A percentile compares a stretch with the other conserved stretches of the same genome.
Evolutionary conservation across 23 tunicate genomes (phyloP).

Genomic region (Trididemnum miniatum): DNA sequence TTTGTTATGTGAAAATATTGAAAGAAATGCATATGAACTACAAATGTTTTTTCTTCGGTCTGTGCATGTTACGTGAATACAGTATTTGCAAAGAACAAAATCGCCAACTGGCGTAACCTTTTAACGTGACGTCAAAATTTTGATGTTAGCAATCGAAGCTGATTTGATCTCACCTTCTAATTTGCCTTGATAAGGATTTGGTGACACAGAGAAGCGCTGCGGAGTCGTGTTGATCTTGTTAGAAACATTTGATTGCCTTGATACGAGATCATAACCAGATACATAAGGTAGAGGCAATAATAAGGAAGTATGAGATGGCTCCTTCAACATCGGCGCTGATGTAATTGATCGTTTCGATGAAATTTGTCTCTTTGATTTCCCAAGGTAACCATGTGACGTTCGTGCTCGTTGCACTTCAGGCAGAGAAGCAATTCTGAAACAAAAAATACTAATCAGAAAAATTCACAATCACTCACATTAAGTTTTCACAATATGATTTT

Average conservation of each 20-base stretch:
- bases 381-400: background rate
- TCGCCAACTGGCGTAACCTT: too few species aligned
- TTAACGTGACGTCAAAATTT: too few species aligned
- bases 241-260: background rate
- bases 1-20: too few species aligned
- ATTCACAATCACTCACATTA: too few species aligned
- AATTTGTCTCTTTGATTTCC: background rate
- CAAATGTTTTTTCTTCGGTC: too few species aligned
- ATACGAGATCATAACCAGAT: background rate
- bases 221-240: background rate
- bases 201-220: background rate
- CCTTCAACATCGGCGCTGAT: background rate
- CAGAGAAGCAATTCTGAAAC: background rate
- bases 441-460: too few species aligned
- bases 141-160: too few species aligned
- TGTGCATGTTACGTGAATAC: too few species aligned
- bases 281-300: constrained; percentile 9
- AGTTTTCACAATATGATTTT: too few species aligned
- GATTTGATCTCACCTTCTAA: background rate
- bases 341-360: background rate
- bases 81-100: too few species aligned
- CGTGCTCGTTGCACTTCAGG: background rate
- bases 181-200: background rate
- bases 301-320: background rate
- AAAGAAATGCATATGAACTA: too few species aligned